Percentiles rank a stretch among this genome's conserved stretches.
Evolutionary conservation across 2,113 vertebrate genomes (phyloP).

Genomic region (Stegostoma tigrinum): DNA sequence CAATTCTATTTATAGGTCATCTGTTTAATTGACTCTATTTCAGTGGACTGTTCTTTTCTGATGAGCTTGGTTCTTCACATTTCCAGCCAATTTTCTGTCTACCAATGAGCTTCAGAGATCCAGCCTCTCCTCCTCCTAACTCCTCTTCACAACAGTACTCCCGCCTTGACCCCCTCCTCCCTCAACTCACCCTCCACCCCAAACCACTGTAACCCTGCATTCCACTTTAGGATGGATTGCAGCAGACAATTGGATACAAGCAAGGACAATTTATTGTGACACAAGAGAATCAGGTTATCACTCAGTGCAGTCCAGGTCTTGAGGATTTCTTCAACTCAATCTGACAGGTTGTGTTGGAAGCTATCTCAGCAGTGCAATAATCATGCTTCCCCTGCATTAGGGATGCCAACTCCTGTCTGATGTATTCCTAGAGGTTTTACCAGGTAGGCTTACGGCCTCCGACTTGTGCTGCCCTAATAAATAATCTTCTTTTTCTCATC

Average conservation of each 20-base stretch:
- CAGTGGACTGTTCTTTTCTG: neutral
- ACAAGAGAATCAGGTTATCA: neutral
- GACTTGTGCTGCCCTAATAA: neutral
- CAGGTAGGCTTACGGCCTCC: neutral
- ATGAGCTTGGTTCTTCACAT: neutral
- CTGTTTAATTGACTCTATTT: neutral
- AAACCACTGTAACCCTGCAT: neutral
- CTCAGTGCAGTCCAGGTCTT: neutral
- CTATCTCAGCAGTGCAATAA: neutral
- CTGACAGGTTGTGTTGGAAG: neutral
- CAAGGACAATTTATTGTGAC: neutral
- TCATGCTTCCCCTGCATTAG: neutral
- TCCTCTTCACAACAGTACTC: no score
- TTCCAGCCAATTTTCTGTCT: neutral
- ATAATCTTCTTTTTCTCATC: neutral
- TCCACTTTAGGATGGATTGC: neutral
- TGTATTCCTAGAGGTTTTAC: neutral
- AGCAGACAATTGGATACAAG: neutral
- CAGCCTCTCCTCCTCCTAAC: neutral
- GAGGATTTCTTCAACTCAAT: neutral
- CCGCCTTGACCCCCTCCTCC: no score
- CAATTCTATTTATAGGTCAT: neutral
- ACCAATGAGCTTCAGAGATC: neutral
- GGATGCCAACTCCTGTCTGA: neutral
- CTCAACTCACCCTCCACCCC: no score